Evolutionary conservation across 2,888 invertebrate species (phyloP).

Genomic region (Heterodera filipjevi): DNA sequence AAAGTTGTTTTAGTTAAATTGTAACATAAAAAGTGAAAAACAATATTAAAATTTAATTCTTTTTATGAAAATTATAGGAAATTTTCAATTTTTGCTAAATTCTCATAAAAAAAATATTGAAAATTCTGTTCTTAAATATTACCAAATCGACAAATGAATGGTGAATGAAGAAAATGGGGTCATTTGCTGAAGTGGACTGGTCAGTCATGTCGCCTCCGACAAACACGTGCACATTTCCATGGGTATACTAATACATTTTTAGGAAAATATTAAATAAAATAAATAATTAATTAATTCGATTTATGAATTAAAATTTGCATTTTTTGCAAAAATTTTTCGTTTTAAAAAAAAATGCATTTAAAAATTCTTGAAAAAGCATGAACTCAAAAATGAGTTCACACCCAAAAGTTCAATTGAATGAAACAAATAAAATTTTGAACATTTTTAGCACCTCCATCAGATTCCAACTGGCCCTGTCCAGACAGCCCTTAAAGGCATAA

Average conservation of each 20-base stretch:
- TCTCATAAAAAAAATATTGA: not conserved
- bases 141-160: slow-evolving; percentile 66
- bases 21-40: too few relatives aligned
- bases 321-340: not conserved
- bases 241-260: slow-evolving; percentile 50
- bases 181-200: slow-evolving; percentile 59
- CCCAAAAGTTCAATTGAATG: too few relatives aligned
- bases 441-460: slow-evolving; percentile 50
- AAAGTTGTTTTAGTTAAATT: too few relatives aligned
- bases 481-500: slow-evolving; percentile 38
- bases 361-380: too few relatives aligned
- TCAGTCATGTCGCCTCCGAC: slow-evolving; percentile 47
- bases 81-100: too few relatives aligned
- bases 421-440: too few relatives aligned
- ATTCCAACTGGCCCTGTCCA: slow-evolving; percentile 49
- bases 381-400: too few relatives aligned
- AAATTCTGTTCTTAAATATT: not conserved
- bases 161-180: slow-evolving; percentile 66
- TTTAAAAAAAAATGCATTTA: too few relatives aligned
- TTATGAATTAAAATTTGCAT: not conserved
- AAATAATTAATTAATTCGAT: too few relatives aligned
- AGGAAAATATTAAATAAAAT: too few relatives aligned
- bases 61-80: too few relatives aligned
- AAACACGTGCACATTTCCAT: slow-evolving; percentile 50
- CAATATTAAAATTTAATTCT: too few relatives aligned